phyloP scores from a whole-genome alignment of 1,140 invertebrate species.

The Drosophila rufa region DNA sequence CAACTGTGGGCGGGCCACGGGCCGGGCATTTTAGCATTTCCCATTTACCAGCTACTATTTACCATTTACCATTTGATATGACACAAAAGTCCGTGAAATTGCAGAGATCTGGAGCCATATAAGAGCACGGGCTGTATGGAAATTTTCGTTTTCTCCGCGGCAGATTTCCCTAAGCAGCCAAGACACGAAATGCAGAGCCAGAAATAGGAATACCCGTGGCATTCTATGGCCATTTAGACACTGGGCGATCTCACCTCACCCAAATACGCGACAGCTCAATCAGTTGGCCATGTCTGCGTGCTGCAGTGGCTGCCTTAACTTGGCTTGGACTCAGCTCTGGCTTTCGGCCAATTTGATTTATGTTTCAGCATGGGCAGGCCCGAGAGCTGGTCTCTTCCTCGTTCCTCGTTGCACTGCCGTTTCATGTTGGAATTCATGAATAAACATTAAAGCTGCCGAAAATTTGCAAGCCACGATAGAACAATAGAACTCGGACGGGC shows the following conservation, averaged over 20 bases:
- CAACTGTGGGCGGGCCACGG: constrained; percentile 27
- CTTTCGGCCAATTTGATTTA: constrained; percentile 76
- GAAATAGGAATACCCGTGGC: constrained; percentile 36
- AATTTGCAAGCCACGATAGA: constrained; percentile 65
- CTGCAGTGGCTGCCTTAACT: constrained; percentile 35
- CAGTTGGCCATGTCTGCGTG: constrained; percentile 80
- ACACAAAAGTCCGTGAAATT: constrained; percentile 73
- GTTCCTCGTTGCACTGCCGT: constrained; percentile 78
- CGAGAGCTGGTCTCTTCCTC: constrained; percentile 63
- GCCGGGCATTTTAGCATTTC: constrained; percentile 5
- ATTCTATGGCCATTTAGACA: constrained; percentile 48
- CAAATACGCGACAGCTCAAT: constrained; percentile 82
- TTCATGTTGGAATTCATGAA: constrained; percentile 83
- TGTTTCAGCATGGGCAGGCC: constrained; percentile 41
- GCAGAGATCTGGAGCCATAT: constrained; percentile 57
- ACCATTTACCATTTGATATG: constrained; percentile 56
- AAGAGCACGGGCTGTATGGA: constrained; percentile 60
- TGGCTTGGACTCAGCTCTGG: constrained; percentile 13
- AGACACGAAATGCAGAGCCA: constrained; percentile 56
- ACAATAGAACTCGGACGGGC: constrained; percentile 68
- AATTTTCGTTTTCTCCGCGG: constrained; percentile 59
- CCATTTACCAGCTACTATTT: constrained; percentile 2
- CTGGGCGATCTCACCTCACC: constrained; percentile 76
- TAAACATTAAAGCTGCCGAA: constrained; percentile 82
- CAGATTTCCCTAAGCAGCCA: constrained; percentile 54